Base-by-base conservation (phyloP, 2,888 invertebrate species). In the Eurytoma californica region DNA sequence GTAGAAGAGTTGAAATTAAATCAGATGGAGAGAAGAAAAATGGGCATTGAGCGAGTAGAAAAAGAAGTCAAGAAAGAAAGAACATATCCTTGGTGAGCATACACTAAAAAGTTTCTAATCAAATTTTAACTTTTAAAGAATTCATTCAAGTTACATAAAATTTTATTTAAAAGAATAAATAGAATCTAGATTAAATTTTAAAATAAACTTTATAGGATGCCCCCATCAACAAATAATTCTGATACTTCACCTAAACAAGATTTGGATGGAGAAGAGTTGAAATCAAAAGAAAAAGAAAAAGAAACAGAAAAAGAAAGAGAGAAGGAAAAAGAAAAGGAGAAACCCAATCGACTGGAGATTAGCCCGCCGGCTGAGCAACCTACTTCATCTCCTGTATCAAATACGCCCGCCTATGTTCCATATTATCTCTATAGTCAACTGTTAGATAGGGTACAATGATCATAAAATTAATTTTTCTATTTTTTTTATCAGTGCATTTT, bases 1-100 rank as follows among this genome's bases (percentile, higher is more conserved):
- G 87, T 90, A 39, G 88, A 89, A 72, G 90, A 90, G 83, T 81
- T 90, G 12, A 90, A 87, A 72, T 82, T 87, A 63, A 90, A 88
- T 84, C 90, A 90, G 77, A 82, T 89, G 82, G 89, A 90, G 77
- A 88, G 88, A 83, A 86, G 85, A 77, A 89, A 88, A 83, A 83
- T 81, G 9, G 82, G 74, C 49, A 65, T 80, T 0, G 89, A 89
- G 30, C 85, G 85, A 74, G 69, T 83, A 7, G 90, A 90, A 9
- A 83, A 84, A 28, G 89, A 90, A 82, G 74, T 83, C 3, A 88
- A 87, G 73, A 90, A 89, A 77, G 88, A 90, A 61, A 84, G 86
- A 80, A 82, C 76, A 68, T 82, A 79, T 78, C 77, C 85, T 53
- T 83, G 86, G 87, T 87, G 83, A 47, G 30, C 53, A 7, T 0